Evolutionary conservation across 1,140 invertebrate genomes (phyloP), one percentile per base, ranked within the genome.

Genomic region (Zaprionus nigranus): DNA sequence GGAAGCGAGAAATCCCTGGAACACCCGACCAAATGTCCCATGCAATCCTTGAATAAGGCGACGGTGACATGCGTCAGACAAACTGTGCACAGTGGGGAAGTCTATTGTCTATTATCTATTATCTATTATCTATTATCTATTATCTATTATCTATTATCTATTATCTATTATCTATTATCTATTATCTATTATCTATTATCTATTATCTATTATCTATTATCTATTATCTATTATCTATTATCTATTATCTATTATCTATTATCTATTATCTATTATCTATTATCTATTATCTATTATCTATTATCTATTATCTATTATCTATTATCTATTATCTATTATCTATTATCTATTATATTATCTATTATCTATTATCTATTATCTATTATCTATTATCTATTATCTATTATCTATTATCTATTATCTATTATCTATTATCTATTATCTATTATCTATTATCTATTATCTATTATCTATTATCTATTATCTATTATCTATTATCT

Each of bases 1-100:
- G 56, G 65, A 59, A 49, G 28, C 5, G 20, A 3, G 22, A 17
- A 49, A 51, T 17, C 20, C 26, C 34, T 20, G 9, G 1, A 28
- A 56, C 51, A 22, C 58, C 38, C 40, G n/a, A 59, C 13, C 58
- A 62, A 75, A 74, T 74, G 66, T 62, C 15, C 73, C 40, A 40
- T 58, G 67, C 60, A 63, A 43, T 54, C 67, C 43, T 70, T 75
- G 73, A 75, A 71, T 75, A 75, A 75, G 70, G 73, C 36, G 67
- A 64, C 49, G 51, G 40, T 30, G 56, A 46, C 56, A 66, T 64
- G 6, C 17, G 43, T 30, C 13, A 54, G 63, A 20, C 11, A 22
- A 56, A 63, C 5, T n/a, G 13, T 28, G 22, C 13, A 15, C 7
- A 28, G 24, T 30, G 24, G 17, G 17, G 12, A 43, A 24, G n/a